Evolutionary conservation across 2,113 vertebrate species (phyloP), one percentile per base, ranked within the genome.

Genomic region (Toxotes chatareus): DNA sequence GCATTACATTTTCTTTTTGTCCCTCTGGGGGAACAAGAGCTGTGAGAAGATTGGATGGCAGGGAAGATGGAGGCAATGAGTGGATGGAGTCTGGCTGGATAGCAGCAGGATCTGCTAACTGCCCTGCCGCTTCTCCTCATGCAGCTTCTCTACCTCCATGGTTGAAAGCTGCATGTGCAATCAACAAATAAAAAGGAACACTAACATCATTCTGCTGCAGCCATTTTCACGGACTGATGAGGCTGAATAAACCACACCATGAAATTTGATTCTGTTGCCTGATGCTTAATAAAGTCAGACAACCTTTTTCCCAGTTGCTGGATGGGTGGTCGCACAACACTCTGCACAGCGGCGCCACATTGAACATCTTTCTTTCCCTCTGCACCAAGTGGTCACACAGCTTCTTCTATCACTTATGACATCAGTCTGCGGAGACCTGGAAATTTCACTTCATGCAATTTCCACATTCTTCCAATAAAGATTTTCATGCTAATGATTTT

Each of bases 211-310:
- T 82, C 69, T 60, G 46, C 7, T 76, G 72, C 2, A 59, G 60
- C 70, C 62, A 68, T 80, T 80, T 76, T 71, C 69, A 83, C 11
- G 27, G 57, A 66, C 67, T 70, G 61, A 69, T 59, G 69, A 79
- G 38, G 49, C 64, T 73, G 55, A 83, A 83, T 68, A 73, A 80
- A 79, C 63, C 51, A 23, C 32, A 76, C 42, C 61, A 62, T 82
- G 62, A 86, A 84, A 85, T 85, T 64, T 74, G 36, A 85, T 65
- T 83, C n/a, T 76, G 47, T 60, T 53, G 46, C 42, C 23, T 64
- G 42, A 51, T 73, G 67, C 55, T 83, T 74, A 82, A 82, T 85
- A 77, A 85, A 89, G 62, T 42, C 67, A 56, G 47, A 74, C 31
- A 81, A 53, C 68, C 70, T 71, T 62, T 66, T 59, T n/a, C 12